phyloP scores from a whole-genome alignment of 2,797 vertebrate species.

The Siniperca undulata region DNA sequence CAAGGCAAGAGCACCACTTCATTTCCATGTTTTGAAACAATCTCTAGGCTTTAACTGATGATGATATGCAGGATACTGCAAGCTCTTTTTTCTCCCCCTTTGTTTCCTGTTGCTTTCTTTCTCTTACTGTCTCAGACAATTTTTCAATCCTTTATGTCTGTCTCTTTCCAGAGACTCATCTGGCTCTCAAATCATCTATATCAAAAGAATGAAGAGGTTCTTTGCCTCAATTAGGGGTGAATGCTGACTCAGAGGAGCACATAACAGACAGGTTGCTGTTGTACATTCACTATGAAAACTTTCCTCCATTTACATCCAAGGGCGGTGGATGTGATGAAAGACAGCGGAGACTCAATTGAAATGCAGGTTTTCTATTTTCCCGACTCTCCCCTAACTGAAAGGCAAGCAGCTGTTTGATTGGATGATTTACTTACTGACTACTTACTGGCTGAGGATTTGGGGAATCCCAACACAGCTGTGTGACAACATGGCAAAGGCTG shows the following conservation, averaged over 20 bases:
- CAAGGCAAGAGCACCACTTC: conserved; percentile 24
- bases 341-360: conserved; percentile 23
- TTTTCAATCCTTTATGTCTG: conserved; percentile 27
- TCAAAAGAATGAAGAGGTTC: conserved; percentile 53
- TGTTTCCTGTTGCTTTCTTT: conserved; percentile 32
- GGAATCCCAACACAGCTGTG: conserved; percentile 32
- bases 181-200: conserved; percentile 44
- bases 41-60: conserved; percentile 27
- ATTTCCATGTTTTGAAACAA: conserved; percentile 49
- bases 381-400: neutral
- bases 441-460: conserved; percentile 36
- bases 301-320: conserved; percentile 11
- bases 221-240: conserved; percentile 48
- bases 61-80: conserved; percentile 29
- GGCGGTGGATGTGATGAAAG: conserved; percentile 27
- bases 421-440: conserved; percentile 24
- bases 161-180: conserved; percentile 38
- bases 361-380: conserved; percentile 32
- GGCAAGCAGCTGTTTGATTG: conserved; percentile 38
- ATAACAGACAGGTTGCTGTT: conserved; percentile 31
- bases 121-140: conserved; percentile 13
- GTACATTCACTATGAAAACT: conserved; percentile 10
- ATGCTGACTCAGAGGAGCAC: conserved; percentile 33
- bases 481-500: conserved; percentile 28
- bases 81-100: conserved; percentile 3